phyloP scores from a whole-genome alignment of 2,113 vertebrate genomes.

The Ameiurus melas region DNA sequence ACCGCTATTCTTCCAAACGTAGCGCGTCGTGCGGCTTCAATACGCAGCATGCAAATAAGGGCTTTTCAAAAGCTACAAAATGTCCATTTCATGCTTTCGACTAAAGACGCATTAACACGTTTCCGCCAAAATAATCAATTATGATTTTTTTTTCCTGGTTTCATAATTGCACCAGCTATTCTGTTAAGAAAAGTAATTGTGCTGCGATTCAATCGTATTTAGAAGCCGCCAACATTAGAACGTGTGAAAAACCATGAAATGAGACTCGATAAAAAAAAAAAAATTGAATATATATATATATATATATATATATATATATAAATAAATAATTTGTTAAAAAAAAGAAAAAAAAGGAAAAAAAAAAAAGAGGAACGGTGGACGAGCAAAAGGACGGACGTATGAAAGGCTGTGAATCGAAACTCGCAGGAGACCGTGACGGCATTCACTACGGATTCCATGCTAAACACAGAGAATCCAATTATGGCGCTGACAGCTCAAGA shows the following conservation, averaged over 20 bases:
- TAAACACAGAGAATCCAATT: slow-evolving; percentile 48
- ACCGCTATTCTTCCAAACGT: not conserved
- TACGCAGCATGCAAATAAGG: not conserved
- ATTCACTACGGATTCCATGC: slow-evolving; percentile 47
- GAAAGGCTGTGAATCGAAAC: slow-evolving; percentile 50
- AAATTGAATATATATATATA: no score
- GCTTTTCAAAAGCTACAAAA: slow-evolving; percentile 41
- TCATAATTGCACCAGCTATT: slow-evolving; percentile 34
- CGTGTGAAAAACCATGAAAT: slow-evolving; percentile 41
- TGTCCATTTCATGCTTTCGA: slow-evolving; percentile 32
- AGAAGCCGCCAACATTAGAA: slow-evolving; percentile 39
- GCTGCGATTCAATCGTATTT: slow-evolving; percentile 45
- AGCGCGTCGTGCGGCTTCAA: not conserved
- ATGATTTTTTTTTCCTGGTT: slow-evolving; percentile 26
- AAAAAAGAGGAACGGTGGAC: not conserved
- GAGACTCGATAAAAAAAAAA: slow-evolving; percentile 13
- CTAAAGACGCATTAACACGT: slow-evolving; percentile 63
- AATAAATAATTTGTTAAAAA: not conserved
- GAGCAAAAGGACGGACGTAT: slow-evolving; percentile 31
- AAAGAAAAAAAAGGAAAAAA: not conserved
- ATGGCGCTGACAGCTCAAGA: slow-evolving; percentile 41
- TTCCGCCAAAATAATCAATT: slow-evolving; percentile 55
- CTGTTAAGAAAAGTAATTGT: slow-evolving; percentile 50
- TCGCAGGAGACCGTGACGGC: slow-evolving; percentile 41
- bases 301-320: no score